phyloP scores from a whole-genome alignment of 2,797 vertebrate genomes.

The Tokudaia muenninki region DNA sequence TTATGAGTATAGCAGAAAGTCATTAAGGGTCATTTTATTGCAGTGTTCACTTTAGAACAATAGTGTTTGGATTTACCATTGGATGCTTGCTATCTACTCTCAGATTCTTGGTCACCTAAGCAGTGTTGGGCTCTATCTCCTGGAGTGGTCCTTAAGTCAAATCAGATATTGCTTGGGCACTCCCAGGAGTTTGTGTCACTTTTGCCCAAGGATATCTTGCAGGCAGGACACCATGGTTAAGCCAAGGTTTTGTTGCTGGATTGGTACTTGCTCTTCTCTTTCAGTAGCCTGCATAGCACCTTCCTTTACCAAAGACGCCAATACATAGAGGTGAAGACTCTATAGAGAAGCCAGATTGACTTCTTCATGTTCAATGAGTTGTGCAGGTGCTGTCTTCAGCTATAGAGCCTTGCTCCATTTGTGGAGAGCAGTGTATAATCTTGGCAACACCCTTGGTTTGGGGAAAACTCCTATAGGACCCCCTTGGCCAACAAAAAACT shows the following conservation, averaged over 20 bases:
- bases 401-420: neutral
- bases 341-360: neutral
- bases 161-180: neutral
- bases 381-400: neutral
- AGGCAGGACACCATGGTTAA: neutral
- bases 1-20: neutral
- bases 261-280: neutral
- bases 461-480: neutral
- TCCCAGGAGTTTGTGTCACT: neutral
- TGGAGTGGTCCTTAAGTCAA: neutral
- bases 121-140: neutral
- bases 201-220: neutral
- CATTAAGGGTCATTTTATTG: neutral
- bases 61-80: neutral
- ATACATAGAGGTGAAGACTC: neutral
- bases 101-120: neutral
- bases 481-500: neutral
- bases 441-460: neutral
- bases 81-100: neutral
- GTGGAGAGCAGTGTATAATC: neutral
- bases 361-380: neutral
- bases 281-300: neutral
- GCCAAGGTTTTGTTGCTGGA: neutral
- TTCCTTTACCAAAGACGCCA: neutral
- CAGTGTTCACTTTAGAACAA: neutral